phyloP scores from a whole-genome alignment of 2,113 vertebrate species.

The Lipophrys pholis region DNA sequence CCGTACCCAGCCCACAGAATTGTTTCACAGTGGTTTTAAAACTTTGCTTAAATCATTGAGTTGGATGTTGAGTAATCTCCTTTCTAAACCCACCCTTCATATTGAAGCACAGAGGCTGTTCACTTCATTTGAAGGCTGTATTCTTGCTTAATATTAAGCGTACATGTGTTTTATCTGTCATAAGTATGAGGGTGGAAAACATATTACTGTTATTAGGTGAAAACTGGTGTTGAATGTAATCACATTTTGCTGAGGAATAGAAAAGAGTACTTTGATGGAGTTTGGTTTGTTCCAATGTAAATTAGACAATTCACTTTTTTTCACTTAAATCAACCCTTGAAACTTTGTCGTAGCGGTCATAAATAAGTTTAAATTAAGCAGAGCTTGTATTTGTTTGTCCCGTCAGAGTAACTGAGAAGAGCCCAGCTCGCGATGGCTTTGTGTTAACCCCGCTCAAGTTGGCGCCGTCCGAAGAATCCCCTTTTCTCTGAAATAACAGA shows the following conservation, averaged over 20 bases:
- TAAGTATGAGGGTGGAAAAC: slow-evolving; percentile 1
- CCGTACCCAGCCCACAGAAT: slow-evolving; percentile 71
- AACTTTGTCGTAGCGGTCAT: slow-evolving; percentile 36
- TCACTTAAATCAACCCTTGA: slow-evolving; percentile 8
- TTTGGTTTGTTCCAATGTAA: not conserved
- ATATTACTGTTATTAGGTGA: not conserved
- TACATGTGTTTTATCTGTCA: not conserved
- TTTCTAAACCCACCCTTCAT: slow-evolving; percentile 47
- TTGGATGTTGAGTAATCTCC: slow-evolving; percentile 74
- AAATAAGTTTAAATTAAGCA: slow-evolving; percentile 47
- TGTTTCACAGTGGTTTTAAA: slow-evolving; percentile 77
- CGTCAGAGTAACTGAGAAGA: slow-evolving; percentile 61
- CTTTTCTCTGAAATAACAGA: slow-evolving; percentile 84
- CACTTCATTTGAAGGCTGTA: slow-evolving; percentile 17
- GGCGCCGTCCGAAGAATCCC: slow-evolving; percentile 66
- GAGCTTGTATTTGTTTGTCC: not conserved
- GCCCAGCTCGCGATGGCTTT: slow-evolving; percentile 33
- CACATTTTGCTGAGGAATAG: not conserved
- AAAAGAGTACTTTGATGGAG: not conserved
- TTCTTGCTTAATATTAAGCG: not conserved
- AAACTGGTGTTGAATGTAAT: not conserved
- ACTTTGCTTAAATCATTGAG: slow-evolving; percentile 74
- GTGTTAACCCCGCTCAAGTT: slow-evolving; percentile 52
- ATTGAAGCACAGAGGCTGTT: slow-evolving; percentile 14
- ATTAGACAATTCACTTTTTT: not conserved